Evolutionary conservation across 2,888 invertebrate species (phyloP), one percentile per base, ranked within the genome.

Genomic region (Pachymerium ferrugineum): DNA sequence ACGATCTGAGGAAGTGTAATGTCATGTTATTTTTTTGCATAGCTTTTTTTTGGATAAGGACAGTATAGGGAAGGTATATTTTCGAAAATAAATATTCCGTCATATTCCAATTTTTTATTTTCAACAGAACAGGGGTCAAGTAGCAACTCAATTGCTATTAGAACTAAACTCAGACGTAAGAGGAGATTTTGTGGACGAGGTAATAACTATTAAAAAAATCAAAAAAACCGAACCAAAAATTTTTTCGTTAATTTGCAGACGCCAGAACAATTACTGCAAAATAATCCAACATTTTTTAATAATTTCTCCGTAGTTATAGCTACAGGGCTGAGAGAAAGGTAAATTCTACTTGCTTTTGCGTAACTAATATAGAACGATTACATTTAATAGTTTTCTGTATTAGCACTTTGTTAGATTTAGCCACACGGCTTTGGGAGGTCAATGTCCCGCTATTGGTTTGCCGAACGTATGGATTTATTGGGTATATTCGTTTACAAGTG

Each of bases 111-210:
- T n/a, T 30, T 73, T 70, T 73, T 8, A 30, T 47, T 74, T 76
- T 74, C 73, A n/a, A n/a, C n/a, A 83, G 81, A 90, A 92, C 19
- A 87, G 95, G 81, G 97, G 94, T 0, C 88, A 92, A 79, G 89
- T 91, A 76, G 89, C 94, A 0, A 90, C 92, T 74, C 89, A 92
- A 77, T 85, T 93, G 72, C 83, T 98, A 73, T 84, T 92, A 75
- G 97, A 98, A 84, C 83, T 98, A 70, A 98, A 98, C 86, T 88
- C 91, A 0, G 95, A 97, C 82, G 97, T 96, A 0, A 88, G 90
- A 80, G 97, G 97, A 0, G 93, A 95, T 83, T 93, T 90, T 80
- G 90, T 97, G 29, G 94, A 94, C 80, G 96, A 97, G 78, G 83
- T 82, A 75, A 70, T n/a, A n/a, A n/a, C n/a, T n/a, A n/a, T n/a